Percentiles rank a stretch among this genome's conserved stretches.
phyloP scores from a whole-genome alignment of 1,140 invertebrate genomes.

The Sesamia nonagrioides region DNA sequence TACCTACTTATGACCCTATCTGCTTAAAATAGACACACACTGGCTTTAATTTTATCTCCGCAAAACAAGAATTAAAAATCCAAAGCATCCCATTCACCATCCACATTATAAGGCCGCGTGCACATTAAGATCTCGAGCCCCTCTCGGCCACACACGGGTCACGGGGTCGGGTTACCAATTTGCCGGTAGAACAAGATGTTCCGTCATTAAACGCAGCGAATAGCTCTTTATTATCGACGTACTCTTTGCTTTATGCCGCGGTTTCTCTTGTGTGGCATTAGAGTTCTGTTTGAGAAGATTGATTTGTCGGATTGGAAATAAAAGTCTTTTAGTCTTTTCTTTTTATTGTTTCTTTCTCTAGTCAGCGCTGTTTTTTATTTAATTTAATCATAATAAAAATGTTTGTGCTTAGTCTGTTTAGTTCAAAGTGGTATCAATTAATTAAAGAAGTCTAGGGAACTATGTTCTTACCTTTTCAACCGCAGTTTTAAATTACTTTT shows the following conservation, averaged over 20 bases:
- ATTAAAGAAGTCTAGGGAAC: too few relatives aligned
- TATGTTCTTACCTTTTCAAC: too few relatives aligned
- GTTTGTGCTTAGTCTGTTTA: too few relatives aligned
- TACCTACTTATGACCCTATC: too few relatives aligned
- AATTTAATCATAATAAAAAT: too few relatives aligned
- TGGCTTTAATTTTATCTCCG: not conserved
- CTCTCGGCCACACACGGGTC: constrained; percentile 33
- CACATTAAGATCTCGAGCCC: constrained; percentile 24
- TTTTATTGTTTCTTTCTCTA: too few relatives aligned
- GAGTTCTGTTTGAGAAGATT: not conserved
- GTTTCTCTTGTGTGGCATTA: not conserved
- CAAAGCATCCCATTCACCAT: constrained; percentile 9
- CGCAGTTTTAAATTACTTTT: too few relatives aligned
- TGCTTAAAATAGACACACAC: too few relatives aligned
- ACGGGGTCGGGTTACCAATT: constrained; percentile 53
- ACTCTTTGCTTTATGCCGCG: constrained; percentile 29
- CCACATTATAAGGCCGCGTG: not conserved
- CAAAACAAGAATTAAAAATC: not conserved
- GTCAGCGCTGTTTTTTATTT: too few relatives aligned
- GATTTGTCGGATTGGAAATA: not conserved
- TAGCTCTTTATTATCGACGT: constrained; percentile 39
- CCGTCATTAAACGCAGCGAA: constrained; percentile 34
- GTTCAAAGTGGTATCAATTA: too few relatives aligned
- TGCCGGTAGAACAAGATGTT: constrained; percentile 42
- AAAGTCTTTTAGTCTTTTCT: not conserved